Evolutionary conservation across 2,797 vertebrate species (phyloP), one percentile per base, ranked within the genome.

Genomic region (Enteromius argenteus): DNA sequence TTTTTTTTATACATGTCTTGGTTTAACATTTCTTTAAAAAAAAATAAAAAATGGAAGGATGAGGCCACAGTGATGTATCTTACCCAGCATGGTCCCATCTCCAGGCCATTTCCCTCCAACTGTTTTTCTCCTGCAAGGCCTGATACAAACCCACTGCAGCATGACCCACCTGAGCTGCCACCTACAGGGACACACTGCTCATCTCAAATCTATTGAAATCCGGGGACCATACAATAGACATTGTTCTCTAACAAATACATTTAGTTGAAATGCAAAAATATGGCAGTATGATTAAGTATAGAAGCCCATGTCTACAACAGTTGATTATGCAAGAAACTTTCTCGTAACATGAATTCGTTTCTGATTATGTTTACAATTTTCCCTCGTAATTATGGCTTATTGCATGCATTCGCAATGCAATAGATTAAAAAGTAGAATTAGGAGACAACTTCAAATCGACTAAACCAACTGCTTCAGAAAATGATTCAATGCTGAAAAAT

Each of bases 81-180:
- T 92, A 97, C 96, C 96, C 96, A 74, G 93, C 93, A 76, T 95
- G 94, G 88, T 96, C 95, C 96, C 96, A 97, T 86, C 94, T 96
- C 92, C 94, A 94, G 66, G 94, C 92, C 93, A 96, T 95, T 90
- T 96, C 95, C 87, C 94, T 92, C 94, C 94, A 95, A 87, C 92
- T 95, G 90, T 94, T 93, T 74, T 96, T 95, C 87, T 95, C 95
- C 84, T 95, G 94, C 10, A 96, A 89, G 82, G 93, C 89, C 91
- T 96, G 96, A 90, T 96, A 97, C 86, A 97, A 89, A 13, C 95
- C 96, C 72, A 96, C 92, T 19, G 96, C 95, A 68, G 94, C 96
- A 42, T 97, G 96, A 4, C 95, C 96, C 7, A 96, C 96, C 91
- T 97, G 96, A 0, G 95, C 95, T 1, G 96, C 96, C 51, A 96